Evolutionary conservation across 2,797 vertebrate genomes (phyloP).

Genomic region (Manis crassicaudata): DNA sequence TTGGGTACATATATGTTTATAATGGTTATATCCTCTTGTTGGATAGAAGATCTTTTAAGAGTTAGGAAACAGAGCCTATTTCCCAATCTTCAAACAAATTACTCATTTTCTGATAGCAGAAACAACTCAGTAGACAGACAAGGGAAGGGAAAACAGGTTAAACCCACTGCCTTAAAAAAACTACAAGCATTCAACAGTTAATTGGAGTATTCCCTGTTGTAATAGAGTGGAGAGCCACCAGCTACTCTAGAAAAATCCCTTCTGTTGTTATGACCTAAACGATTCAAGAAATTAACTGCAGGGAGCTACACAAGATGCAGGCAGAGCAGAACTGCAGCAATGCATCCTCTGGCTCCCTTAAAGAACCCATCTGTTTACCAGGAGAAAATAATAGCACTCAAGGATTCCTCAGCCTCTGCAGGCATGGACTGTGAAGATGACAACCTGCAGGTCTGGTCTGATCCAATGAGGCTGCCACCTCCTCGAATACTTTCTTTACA

Average conservation of each 20-base stretch:
- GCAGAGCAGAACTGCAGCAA: not conserved
- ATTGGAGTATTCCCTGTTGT: not conserved
- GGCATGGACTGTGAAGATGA: not conserved
- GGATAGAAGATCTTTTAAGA: not conserved
- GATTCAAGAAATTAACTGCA: not conserved
- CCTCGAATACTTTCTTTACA: not conserved
- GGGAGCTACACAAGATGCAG: not conserved
- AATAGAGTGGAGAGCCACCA: slow-evolving; percentile 24
- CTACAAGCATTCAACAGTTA: slow-evolving; percentile 51
- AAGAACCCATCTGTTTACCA: too few species aligned
- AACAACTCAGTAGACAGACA: slow-evolving; percentile 43
- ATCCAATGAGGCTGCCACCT: not conserved
- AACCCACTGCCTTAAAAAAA: slow-evolving; percentile 41
- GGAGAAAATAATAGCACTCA: not conserved
- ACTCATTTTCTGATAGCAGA: slow-evolving; percentile 66
- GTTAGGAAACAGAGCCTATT: not conserved
- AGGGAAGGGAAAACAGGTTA: slow-evolving; percentile 52
- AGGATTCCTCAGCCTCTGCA: not conserved
- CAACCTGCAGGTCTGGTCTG: not conserved
- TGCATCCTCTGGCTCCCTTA: not conserved
- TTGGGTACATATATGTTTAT: too few species aligned
- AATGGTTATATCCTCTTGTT: too few species aligned
- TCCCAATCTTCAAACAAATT: slow-evolving; percentile 59
- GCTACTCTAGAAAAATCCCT: slow-evolving; percentile 39
- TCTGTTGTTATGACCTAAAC: slow-evolving; percentile 31